These are phyloP conservation scores for Amaurobius ferox DNA, from an alignment of 2,888 invertebrate genomes.

Conservation along the genomic window DNA sequence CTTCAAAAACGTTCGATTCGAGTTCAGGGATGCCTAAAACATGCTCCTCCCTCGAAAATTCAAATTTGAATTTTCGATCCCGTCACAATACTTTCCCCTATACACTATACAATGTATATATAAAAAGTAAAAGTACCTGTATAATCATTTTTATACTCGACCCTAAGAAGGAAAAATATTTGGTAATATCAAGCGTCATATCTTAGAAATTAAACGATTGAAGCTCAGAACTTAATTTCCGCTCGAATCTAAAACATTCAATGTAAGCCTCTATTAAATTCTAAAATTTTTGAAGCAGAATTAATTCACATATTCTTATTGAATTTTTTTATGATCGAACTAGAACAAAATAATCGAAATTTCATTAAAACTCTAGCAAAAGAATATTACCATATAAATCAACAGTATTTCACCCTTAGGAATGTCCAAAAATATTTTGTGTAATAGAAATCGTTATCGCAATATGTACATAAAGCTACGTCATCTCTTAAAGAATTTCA, in stretches of 20 bases:
- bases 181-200: too few species aligned
- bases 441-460: not conserved
- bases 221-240: not conserved
- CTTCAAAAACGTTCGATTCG: too few species aligned
- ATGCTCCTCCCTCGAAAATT: too few species aligned
- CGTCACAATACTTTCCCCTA: too few species aligned
- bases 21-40: too few species aligned
- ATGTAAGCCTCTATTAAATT: not conserved
- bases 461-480: not conserved
- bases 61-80: too few species aligned
- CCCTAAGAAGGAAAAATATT: too few species aligned
- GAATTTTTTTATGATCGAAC: not conserved
- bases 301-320: not conserved
- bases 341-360: not conserved
- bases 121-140: too few species aligned
- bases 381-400: not conserved
- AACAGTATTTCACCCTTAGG: not conserved
- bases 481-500: too few species aligned
- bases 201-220: not conserved
- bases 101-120: too few species aligned
- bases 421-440: not conserved
- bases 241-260: not conserved
- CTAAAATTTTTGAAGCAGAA: not conserved
- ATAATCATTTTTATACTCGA: too few species aligned
- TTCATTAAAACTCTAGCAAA: not conserved